These are phyloP conservation scores for Zaprionus camerounensis DNA, from an alignment of 1,140 invertebrate species.

Conservation along the genomic window DNA sequence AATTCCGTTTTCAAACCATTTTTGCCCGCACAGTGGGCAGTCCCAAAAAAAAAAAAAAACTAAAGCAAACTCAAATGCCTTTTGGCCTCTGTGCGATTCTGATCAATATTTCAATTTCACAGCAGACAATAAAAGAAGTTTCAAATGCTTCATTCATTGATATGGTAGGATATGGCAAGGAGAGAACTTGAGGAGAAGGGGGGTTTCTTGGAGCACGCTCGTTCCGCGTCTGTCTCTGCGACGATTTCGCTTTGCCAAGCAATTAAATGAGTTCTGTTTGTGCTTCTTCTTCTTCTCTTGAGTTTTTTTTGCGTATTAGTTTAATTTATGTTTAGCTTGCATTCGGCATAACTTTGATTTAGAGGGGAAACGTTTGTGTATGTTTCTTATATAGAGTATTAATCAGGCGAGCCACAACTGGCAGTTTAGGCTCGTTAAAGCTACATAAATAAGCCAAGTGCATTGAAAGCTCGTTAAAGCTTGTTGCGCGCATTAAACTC, in stretches of 20 bases:
- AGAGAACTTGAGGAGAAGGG: background rate
- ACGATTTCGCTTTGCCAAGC: slow-evolving; percentile 50
- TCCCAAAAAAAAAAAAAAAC: slow-evolving; percentile 47
- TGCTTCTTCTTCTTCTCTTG: slow-evolving; percentile 4
- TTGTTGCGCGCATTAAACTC: background rate
- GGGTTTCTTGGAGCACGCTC: background rate
- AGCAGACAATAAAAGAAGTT: slow-evolving; percentile 71
- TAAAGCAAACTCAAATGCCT: slow-evolving; percentile 49
- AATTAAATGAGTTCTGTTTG: slow-evolving; percentile 57
- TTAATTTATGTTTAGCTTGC: slow-evolving; percentile 56
- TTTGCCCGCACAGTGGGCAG: slow-evolving; percentile 72
- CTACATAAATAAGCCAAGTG: slow-evolving; percentile 9
- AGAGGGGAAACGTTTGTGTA: slow-evolving; percentile 6
- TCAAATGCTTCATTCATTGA: slow-evolving; percentile 48
- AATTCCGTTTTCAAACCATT: slow-evolving; percentile 34
- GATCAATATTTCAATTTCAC: slow-evolving; percentile 82
- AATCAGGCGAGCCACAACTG: background rate
- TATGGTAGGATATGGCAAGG: background rate
- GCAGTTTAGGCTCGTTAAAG: background rate
- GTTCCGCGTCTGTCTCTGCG: background rate
- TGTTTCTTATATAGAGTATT: background rate
- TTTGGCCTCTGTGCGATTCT: slow-evolving; percentile 63
- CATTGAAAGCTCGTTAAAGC: slow-evolving; percentile 24
- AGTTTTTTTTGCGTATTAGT: slow-evolving; percentile 25
- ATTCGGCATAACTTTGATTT: slow-evolving; percentile 28